Base-by-base conservation (phyloP, 92 coral and sea anemone genomes). In the Montipora capitata region DNA sequence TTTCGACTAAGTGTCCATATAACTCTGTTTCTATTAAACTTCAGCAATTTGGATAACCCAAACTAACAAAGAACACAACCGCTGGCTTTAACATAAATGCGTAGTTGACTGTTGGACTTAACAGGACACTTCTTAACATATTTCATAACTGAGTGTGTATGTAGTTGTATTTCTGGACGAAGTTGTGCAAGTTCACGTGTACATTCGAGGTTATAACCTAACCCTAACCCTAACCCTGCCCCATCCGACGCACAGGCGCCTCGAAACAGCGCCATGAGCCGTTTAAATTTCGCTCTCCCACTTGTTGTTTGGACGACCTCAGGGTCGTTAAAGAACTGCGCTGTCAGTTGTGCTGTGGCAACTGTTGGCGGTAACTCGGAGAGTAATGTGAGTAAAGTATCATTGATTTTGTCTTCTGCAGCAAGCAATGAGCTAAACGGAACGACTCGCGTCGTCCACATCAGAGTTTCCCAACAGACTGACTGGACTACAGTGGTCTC, bases 321-420 rank as follows among this genome's bases (percentile, higher is more conserved):
- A 3, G 99, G 96, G 49, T 93, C 94, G 70, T 93, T 90, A 87
- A 98, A 98, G 90, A 92, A 90, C 87, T 91, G 94, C 4, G 99
- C 98, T 14, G 96, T 88, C 27, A 96, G 62, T 73, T 92, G 93
- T 20, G 96, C 98, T 18, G 98, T 90, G 9, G 98, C 89, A 72
- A 80, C 56, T 43, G 80, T 93, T 64, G 96, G 98, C 9, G 91
- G 98, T 86, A 94, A 72, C 76, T 98, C 99, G 6, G 98, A 92
- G 20, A 98, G 89, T 74, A 98, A 77, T 2, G 99, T 98, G 13
- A 98, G 94, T 40, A 98, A 68, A 14, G 98, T 88, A 66, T 96
- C 98, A 5, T 80, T 88, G 74, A 98, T 79, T 41, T 94, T 94
- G 54, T 88, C 82, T 73, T 93, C 57, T 10, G 95, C 96, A 12